Base-by-base conservation (phyloP, 2,113 vertebrate species). In the Gymnocephalus cernua region DNA sequence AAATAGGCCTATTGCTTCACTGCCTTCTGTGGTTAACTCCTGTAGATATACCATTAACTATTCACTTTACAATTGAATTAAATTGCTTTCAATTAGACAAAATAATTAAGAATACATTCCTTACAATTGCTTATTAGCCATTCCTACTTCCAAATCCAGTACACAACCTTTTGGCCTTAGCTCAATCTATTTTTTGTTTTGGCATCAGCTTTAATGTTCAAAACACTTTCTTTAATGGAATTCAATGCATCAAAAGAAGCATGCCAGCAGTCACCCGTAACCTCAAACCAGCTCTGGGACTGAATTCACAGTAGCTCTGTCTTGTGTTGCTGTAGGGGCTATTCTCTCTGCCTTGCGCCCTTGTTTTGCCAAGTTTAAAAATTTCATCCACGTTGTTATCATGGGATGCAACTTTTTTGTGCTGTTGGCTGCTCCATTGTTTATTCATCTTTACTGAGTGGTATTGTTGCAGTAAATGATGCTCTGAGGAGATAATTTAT, bases 361-460 rank as follows among this genome's bases (percentile, higher is more conserved):
- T 65, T 21, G 23, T 45, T 63, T 62, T 75, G 23, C 53, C 58
- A n/a, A n/a, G n/a, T n/a, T n/a, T n/a, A n/a, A n/a, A n/a, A n/a
- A n/a, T n/a, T n/a, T n/a, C n/a, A n/a, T n/a, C 65, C 51, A 68
- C 7, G 6, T 70, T 79, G 75, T 76, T 87, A 57, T 84, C 77
- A 76, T 65, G 68, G 77, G 72, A 88, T 54, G 16, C 27, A 38
- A 18, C 75, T 79, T 67, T 45, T 79, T 76, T 69, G 38, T 67
- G 35, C 61, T 78, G 45, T 59, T 67, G 70, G 65, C 74, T 68
- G 50, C 66, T 35, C 57, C 53, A 78, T 80, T 73, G 51, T 86
- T 88, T 83, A 82, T 90, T 92, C 71, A 88, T 83, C 45, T 84
- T 80, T 61, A 86, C 66, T 81, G 75, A 88, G 73, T 61, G 32